phyloP scores from a whole-genome alignment of 2,113 vertebrate genomes.

The Trochalopteron elliotii region DNA sequence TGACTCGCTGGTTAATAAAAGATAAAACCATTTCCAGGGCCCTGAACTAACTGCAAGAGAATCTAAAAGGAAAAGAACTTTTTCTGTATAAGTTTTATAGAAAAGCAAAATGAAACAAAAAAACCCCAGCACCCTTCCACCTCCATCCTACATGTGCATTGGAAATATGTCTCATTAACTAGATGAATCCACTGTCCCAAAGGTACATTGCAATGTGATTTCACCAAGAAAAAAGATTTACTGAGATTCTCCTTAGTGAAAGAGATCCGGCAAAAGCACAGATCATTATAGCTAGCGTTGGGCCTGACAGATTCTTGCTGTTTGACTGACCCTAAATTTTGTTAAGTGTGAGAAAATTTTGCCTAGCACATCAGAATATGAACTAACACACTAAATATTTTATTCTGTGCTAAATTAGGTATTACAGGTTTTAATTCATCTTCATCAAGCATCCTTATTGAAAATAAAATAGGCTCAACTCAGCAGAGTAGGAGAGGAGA shows the following conservation, averaged over 20 bases:
- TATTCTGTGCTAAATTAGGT: not conserved
- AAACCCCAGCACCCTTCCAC: not conserved
- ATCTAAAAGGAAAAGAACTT: not conserved
- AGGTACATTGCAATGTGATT: not conserved
- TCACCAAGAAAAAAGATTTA: not conserved
- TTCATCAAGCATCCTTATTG: not conserved
- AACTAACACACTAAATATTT: slow-evolving; percentile 3
- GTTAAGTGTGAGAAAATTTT: not conserved
- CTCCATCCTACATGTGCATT: not conserved
- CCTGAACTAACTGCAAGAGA: not conserved
- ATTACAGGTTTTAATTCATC: slow-evolving; percentile 2
- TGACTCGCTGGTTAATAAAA: not conserved
- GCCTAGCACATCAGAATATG: not conserved
- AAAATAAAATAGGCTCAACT: not conserved
- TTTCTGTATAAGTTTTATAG: not conserved
- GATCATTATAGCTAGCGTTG: not conserved
- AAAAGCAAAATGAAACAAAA: not conserved
- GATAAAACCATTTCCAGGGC: not conserved
- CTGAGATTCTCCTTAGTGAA: not conserved
- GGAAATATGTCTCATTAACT: not conserved
- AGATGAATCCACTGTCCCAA: not conserved
- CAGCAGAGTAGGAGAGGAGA: not conserved
- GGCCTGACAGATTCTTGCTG: not conserved
- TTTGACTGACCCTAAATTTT: not conserved
- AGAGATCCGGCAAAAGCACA: not conserved